Evolutionary conservation across 2,797 vertebrate genomes (phyloP).

Genomic region (Denticeps clupeoides): DNA sequence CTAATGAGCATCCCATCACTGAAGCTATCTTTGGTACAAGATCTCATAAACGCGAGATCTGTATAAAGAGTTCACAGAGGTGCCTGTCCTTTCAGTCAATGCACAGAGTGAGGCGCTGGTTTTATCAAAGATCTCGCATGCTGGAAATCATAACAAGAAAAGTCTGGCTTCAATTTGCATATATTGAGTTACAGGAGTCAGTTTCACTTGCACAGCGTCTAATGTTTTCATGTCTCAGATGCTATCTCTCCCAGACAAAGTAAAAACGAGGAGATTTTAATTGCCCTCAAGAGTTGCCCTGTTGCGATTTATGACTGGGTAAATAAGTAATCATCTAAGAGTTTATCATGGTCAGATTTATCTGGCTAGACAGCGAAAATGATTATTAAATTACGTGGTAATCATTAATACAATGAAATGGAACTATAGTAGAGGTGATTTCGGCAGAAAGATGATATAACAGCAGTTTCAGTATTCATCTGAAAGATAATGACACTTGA

Average conservation of each 20-base stretch:
- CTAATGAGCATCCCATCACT: slow-evolving; percentile 15
- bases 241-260: slow-evolving; percentile 28
- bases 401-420: no score
- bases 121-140: slow-evolving; percentile 56
- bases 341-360: no score
- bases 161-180: slow-evolving; percentile 49
- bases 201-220: slow-evolving; percentile 31
- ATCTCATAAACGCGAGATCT: slow-evolving; percentile 27
- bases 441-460: no score
- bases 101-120: slow-evolving; percentile 30
- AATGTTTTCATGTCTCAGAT: slow-evolving; percentile 31
- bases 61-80: slow-evolving; percentile 35
- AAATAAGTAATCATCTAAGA: slow-evolving; percentile 16
- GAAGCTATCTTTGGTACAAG: slow-evolving; percentile 30
- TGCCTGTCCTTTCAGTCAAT: slow-evolving; percentile 45
- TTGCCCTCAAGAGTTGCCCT: slow-evolving; percentile 12
- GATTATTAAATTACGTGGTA: no score
- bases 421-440: no score
- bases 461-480: no score
- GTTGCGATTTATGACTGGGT: slow-evolving; percentile 18
- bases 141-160: slow-evolving; percentile 51
- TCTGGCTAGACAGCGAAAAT: no score
- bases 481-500: no score
- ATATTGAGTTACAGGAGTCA: slow-evolving; percentile 55
- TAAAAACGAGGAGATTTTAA: slow-evolving; percentile 26